Evolutionary conservation across 2,113 vertebrate genomes (phyloP).

Genomic region (Ascaphus truei): DNA sequence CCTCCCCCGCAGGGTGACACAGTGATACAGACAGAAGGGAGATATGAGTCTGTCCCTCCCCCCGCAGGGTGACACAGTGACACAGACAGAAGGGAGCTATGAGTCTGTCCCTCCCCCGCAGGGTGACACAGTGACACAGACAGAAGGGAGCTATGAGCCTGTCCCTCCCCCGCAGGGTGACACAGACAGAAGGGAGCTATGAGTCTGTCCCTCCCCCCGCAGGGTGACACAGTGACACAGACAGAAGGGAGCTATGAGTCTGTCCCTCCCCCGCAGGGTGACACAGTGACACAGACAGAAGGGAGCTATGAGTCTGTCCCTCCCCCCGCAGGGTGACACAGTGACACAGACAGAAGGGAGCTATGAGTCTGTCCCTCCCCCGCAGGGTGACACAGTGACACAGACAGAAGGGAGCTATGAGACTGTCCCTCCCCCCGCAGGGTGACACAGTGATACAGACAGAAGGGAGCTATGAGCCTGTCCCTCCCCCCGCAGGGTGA

Average conservation of each 20-base stretch:
- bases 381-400: slow-evolving; percentile 2
- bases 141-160: too few species aligned
- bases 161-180: background rate
- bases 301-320: too few species aligned
- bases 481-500: background rate
- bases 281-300: too few species aligned
- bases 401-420: too few species aligned
- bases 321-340: background rate
- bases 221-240: background rate
- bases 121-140: background rate
- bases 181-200: too few species aligned
- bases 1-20: background rate
- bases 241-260: too few species aligned
- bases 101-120: background rate
- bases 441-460: background rate
- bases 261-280: background rate
- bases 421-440: background rate
- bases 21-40: background rate
- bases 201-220: background rate
- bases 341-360: too few species aligned
- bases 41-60: background rate
- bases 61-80: slow-evolving; percentile 5
- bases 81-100: too few species aligned
- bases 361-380: background rate
- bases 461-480: too few species aligned